Evolutionary conservation across 2,797 vertebrate genomes (phyloP).

Genomic region (Alfaro cultratus): DNA sequence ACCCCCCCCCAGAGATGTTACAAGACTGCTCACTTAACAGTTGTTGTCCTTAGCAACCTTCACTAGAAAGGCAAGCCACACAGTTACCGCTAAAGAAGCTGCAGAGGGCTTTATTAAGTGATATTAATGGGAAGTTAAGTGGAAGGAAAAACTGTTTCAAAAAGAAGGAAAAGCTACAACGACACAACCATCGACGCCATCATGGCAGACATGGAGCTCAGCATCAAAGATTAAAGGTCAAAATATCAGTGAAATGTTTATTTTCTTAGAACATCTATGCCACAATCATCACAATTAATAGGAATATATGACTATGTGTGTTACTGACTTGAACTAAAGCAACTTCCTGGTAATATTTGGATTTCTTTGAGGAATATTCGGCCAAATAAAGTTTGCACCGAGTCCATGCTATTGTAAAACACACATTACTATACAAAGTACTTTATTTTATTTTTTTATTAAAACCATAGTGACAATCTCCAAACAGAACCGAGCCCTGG

Average conservation of each 20-base stretch:
- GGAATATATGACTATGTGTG: background rate
- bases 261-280: rapidly evolving
- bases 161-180: background rate
- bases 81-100: background rate
- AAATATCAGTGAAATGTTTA: background rate
- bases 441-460: background rate
- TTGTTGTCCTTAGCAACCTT: background rate
- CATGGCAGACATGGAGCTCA: too few species aligned
- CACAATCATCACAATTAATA: too few species aligned
- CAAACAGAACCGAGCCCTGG: background rate
- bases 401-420: background rate
- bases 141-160: background rate
- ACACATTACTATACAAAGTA: background rate
- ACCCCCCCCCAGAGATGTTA: background rate
- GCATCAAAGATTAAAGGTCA: background rate
- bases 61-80: background rate
- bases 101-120: background rate
- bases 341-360: background rate
- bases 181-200: too few species aligned
- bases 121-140: background rate
- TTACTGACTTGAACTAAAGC: background rate
- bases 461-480: background rate
- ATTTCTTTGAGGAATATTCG: background rate
- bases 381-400: background rate
- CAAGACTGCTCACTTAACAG: background rate